A percentile compares a stretch with the other conserved stretches of the same genome.
Evolutionary conservation across 2,113 vertebrate genomes (phyloP).

Genomic region (Arothron firmamentum): DNA sequence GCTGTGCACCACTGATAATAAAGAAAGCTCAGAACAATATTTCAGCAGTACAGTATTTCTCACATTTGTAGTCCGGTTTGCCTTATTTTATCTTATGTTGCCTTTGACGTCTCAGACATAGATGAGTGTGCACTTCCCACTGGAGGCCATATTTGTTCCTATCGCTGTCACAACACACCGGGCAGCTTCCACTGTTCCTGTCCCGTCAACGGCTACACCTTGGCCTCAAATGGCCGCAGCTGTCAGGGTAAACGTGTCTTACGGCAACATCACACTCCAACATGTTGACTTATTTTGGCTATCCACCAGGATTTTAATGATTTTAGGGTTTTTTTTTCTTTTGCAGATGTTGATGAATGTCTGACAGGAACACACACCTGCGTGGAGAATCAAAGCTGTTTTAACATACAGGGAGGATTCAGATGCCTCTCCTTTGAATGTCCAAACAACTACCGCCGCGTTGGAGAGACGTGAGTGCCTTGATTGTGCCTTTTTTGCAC

Average conservation of each 20-base stretch:
- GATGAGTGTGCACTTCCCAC: constrained; percentile 96
- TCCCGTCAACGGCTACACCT: constrained; percentile 81
- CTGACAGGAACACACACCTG: constrained; percentile 89
- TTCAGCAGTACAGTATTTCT: too few relatives aligned
- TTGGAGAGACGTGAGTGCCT: constrained; percentile 87
- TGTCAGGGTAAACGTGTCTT: constrained; percentile 84
- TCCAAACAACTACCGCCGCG: constrained; percentile 85
- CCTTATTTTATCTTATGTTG: not conserved
- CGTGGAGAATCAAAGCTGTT: constrained; percentile 86
- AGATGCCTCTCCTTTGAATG: constrained; percentile 88
- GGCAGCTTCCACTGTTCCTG: constrained; percentile 96
- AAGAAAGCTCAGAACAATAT: too few relatives aligned
- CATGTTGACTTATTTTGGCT: too few relatives aligned
- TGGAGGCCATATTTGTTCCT: constrained; percentile 93
- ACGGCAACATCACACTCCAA: not conserved
- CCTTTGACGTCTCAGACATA: constrained; percentile 76
- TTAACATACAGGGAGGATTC: constrained; percentile 91
- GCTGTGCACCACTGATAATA: not conserved
- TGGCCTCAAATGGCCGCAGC: constrained; percentile 89
- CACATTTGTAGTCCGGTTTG: too few relatives aligned
- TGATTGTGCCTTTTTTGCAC: not conserved
- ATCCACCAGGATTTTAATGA: not conserved
- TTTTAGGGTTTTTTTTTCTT: not conserved
- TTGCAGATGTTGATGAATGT: constrained; percentile 90
- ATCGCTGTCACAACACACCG: constrained; percentile 84